Conservation (phyloP, 2,888 invertebrate genomes). For the Uloborus plumipes region DNA sequence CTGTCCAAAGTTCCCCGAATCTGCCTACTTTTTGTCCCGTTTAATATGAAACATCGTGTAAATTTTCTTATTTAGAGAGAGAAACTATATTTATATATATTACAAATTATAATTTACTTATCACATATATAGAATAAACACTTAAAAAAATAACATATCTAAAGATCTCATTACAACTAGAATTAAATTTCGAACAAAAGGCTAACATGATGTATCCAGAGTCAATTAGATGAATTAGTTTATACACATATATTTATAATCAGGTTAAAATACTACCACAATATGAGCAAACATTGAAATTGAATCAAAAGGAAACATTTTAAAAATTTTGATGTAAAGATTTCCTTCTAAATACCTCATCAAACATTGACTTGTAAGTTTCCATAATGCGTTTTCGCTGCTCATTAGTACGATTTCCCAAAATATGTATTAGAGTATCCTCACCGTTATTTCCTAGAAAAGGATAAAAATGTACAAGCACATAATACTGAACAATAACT, state of each 20-base stretch:
- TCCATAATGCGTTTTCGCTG: conserved; percentile 55
- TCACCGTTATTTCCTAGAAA: conserved; percentile 38
- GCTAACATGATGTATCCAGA: background rate
- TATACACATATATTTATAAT: too few relatives aligned
- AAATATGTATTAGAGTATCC: conserved; percentile 40
- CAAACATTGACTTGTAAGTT: conserved; percentile 58
- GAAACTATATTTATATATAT: too few relatives aligned
- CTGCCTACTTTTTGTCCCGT: too few relatives aligned
- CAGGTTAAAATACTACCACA: too few relatives aligned
- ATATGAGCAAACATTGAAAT: too few relatives aligned
- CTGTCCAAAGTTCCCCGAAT: too few relatives aligned
- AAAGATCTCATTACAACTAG: background rate
- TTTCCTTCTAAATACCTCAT: conserved; percentile 29
- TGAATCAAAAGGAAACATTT: background rate
- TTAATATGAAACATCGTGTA: too few relatives aligned
- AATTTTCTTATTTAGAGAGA: too few relatives aligned
- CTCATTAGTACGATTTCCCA: conserved; percentile 57
- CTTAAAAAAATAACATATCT: background rate
- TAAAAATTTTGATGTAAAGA: background rate
- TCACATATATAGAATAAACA: background rate
- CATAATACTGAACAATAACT: background rate
- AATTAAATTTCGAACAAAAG: background rate
- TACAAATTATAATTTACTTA: too few relatives aligned
- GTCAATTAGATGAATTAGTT: too few relatives aligned
- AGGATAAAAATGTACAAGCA: background rate